These are phyloP conservation scores for Drosophila greeni DNA, from an alignment of 2,888 invertebrate genomes.

Conservation along the genomic window DNA sequence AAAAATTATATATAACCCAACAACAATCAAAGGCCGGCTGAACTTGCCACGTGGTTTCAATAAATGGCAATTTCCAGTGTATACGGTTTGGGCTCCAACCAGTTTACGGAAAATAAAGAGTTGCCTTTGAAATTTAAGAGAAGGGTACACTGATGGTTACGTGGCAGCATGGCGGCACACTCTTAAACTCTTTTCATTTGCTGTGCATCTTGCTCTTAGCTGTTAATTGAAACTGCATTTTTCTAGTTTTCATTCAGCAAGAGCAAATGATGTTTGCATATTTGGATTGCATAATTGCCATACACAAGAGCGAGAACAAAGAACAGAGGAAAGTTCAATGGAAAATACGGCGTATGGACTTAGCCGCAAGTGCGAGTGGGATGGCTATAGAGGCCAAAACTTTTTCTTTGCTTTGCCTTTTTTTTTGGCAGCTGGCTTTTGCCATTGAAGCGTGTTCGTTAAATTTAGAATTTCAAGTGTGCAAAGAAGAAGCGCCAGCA, in stretches of 20 bases:
- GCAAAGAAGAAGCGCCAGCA: slow-evolving; percentile 14
- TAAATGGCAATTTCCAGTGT: slow-evolving; percentile 4
- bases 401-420: slow-evolving; percentile 1
- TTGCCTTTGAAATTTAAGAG: slow-evolving; percentile 11
- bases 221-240: slow-evolving; percentile 12
- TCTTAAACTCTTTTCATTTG: not conserved
- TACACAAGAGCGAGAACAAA: slow-evolving; percentile 4
- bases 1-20: not conserved
- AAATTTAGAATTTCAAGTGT: slow-evolving; percentile 59
- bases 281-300: slow-evolving; percentile 32
- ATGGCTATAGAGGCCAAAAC: slow-evolving; percentile 32
- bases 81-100: not conserved
- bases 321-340: slow-evolving; percentile 31
- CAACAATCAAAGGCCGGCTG: slow-evolving; percentile 5
- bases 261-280: slow-evolving; percentile 15
- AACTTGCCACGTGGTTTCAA: slow-evolving; percentile 22
- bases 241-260: slow-evolving; percentile 17
- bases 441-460: slow-evolving; percentile 45
- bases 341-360: slow-evolving; percentile 19
- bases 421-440: slow-evolving; percentile 27
- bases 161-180: slow-evolving; percentile 16
- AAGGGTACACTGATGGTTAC: slow-evolving; percentile 5
- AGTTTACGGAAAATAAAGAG: slow-evolving; percentile 8
- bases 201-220: not conserved
- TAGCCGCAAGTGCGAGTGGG: slow-evolving; percentile 10